These are phyloP conservation scores for Eueides isabella DNA, from an alignment of 1,140 invertebrate species.

Conservation along the genomic window DNA sequence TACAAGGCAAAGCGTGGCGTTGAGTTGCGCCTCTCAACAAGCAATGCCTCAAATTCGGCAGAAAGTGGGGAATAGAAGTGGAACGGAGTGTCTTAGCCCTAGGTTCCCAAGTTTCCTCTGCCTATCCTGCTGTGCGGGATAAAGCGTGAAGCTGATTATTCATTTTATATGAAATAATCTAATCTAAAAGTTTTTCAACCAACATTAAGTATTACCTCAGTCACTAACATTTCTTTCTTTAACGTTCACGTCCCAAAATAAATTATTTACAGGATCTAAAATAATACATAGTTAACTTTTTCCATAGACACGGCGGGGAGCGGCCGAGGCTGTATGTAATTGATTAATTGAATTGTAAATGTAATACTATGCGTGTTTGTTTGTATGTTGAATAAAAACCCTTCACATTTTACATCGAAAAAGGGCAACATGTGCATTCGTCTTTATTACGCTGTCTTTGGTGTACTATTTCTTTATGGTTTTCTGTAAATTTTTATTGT, in stretches of 20 bases:
- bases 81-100: too few relatives aligned
- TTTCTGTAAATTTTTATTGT: not conserved
- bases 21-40: too few relatives aligned
- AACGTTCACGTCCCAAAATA: not conserved
- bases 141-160: too few relatives aligned
- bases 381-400: conserved; percentile 35
- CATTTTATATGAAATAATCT: too few relatives aligned
- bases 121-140: too few relatives aligned
- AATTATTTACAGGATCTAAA: conserved; percentile 33
- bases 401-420: conserved; percentile 27
- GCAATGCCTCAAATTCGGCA: too few relatives aligned
- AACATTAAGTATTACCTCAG: too few relatives aligned
- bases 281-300: conserved; percentile 46
- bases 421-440: conserved; percentile 22
- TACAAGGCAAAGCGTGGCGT: too few relatives aligned
- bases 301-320: conserved; percentile 39
- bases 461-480: not conserved
- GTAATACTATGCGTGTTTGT: conserved; percentile 41
- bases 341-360: conserved; percentile 51
- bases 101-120: too few relatives aligned
- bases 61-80: too few relatives aligned
- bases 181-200: too few relatives aligned
- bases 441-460: conserved; percentile 28
- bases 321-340: conserved; percentile 47
- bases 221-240: too few relatives aligned